These are phyloP conservation scores for Malacoraja senta DNA, from an alignment of 2,797 vertebrate genomes.

Conservation along the genomic window DNA sequence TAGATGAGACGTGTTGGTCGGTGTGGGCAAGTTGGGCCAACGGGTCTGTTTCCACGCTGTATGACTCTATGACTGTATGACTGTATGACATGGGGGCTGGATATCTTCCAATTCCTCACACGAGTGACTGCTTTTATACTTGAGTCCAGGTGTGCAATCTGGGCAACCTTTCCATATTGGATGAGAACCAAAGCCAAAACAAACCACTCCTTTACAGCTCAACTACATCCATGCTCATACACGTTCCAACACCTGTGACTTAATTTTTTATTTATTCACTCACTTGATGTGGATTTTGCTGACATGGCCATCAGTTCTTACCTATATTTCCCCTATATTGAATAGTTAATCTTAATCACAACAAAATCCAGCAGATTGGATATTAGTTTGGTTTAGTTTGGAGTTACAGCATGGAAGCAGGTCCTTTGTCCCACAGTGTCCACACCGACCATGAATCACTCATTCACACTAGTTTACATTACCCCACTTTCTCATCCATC, in stretches of 20 bases:
- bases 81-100: not conserved
- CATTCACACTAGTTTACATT: no score
- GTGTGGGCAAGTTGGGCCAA: no score
- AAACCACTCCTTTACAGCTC: not conserved
- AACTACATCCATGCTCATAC: not conserved
- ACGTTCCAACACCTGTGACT: not conserved
- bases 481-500: no score
- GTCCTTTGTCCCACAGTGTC: no score
- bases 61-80: no score
- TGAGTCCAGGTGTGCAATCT: not conserved
- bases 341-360: not conserved
- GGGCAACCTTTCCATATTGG: not conserved
- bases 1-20: no score
- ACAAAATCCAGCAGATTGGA: not conserved
- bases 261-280: not conserved
- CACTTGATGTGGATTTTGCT: no score
- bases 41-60: no score
- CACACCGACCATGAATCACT: no score
- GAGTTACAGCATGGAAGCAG: no score
- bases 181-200: not conserved
- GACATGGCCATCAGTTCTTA: no score
- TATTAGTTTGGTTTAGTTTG: not conserved
- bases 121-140: not conserved
- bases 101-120: conserved; percentile 6
- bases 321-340: not conserved